These are phyloP conservation scores for Stenolophus ochropezus DNA, from an alignment of 2,888 invertebrate genomes.

Conservation along the genomic window DNA sequence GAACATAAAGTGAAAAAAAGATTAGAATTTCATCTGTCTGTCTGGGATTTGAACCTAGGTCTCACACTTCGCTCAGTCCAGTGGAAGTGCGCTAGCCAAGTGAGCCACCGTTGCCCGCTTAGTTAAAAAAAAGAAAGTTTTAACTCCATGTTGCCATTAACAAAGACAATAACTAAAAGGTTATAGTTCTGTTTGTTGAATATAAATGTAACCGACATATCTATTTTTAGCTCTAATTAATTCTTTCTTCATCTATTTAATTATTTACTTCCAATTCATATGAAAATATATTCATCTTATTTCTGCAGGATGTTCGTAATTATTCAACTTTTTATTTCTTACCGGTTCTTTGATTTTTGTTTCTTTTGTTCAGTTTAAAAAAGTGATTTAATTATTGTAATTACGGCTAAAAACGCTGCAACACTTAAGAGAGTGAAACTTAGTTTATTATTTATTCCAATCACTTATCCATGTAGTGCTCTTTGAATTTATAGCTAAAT, in stretches of 20 bases:
- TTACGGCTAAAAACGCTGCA: slow-evolving; percentile 2
- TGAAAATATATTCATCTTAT: background rate
- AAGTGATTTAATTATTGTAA: slow-evolving; percentile 5
- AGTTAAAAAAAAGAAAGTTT: no score
- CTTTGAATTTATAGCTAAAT: slow-evolving; percentile 1
- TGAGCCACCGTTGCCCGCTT: no score
- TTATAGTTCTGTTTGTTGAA: background rate
- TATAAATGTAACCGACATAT: background rate
- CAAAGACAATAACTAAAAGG: no score
- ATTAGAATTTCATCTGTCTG: no score
- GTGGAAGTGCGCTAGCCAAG: no score
- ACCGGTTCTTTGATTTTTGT: background rate
- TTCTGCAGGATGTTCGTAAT: slow-evolving; percentile 17
- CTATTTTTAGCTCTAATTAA: background rate
- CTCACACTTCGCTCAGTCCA: no score
- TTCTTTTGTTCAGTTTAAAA: slow-evolving; percentile 5
- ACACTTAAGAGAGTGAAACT: background rate
- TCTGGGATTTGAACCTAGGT: no score
- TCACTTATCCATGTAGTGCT: background rate
- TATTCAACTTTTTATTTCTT: slow-evolving; percentile 10
- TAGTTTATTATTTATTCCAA: background rate
- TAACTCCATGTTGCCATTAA: no score
- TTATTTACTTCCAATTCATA: background rate
- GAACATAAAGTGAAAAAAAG: no score
- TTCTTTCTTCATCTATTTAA: background rate